Percentiles rank a stretch among this genome's conserved stretches.
These are phyloP conservation scores for Drosophila sucinea DNA, from an alignment of 1,140 invertebrate species.

Conservation along the genomic window DNA sequence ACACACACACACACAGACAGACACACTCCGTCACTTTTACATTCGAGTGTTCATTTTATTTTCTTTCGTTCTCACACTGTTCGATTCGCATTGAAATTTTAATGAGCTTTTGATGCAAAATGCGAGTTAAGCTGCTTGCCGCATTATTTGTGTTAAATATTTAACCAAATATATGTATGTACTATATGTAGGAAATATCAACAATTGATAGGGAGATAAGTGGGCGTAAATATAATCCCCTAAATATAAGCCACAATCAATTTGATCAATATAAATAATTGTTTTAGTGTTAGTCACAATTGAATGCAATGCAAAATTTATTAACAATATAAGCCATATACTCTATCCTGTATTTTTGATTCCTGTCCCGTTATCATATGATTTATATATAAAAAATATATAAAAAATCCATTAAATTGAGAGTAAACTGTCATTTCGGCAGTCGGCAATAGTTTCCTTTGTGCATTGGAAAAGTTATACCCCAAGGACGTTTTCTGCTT, in stretches of 20 bases:
- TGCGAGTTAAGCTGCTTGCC: conserved; percentile 51
- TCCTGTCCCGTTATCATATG: too few relatives aligned
- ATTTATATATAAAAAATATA: too few relatives aligned
- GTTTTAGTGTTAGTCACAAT: not conserved
- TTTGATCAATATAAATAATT: not conserved
- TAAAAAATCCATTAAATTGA: too few relatives aligned
- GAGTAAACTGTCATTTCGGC: too few relatives aligned
- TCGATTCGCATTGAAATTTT: conserved; percentile 54
- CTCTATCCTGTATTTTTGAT: too few relatives aligned
- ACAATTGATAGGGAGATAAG: not conserved
- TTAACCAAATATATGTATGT: conserved; percentile 16
- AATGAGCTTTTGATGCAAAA: conserved; percentile 66
- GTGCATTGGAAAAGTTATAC: too few relatives aligned
- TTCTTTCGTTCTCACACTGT: not conserved
- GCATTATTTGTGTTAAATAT: conserved; percentile 60
- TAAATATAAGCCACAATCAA: too few relatives aligned
- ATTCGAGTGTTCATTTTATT: not conserved
- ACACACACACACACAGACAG: not conserved
- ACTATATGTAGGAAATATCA: not conserved
- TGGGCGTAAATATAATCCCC: not conserved
- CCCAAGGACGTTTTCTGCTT: not conserved
- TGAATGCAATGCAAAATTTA: too few relatives aligned
- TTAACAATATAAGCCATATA: too few relatives aligned
- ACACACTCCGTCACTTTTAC: not conserved
- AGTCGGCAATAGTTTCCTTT: too few relatives aligned